phyloP scores from a whole-genome alignment of 2,797 vertebrate species.

The Philypnodon macrostomus region DNA sequence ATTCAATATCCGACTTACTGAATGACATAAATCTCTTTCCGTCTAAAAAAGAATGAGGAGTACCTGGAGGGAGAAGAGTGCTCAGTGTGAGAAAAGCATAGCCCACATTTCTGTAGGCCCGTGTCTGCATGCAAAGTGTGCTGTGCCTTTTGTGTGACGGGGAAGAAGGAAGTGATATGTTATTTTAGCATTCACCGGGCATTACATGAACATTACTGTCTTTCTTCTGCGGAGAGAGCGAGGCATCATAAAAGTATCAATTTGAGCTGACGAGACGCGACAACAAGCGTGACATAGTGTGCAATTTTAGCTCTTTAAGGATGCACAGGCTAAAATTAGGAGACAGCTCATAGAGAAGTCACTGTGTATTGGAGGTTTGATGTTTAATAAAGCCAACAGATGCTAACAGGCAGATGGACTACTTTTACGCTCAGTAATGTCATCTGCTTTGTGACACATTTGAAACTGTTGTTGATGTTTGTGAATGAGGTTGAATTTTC shows the following conservation, averaged over 20 bases:
- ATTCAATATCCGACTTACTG: constrained; percentile 87
- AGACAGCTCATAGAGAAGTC: constrained; percentile 1
- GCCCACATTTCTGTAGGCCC: constrained; percentile 41
- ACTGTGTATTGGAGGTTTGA: constrained; percentile 8
- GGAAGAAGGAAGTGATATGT: constrained; percentile 11
- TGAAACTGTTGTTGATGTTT: too few relatives aligned
- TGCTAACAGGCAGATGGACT: constrained; percentile 2
- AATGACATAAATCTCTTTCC: constrained; percentile 99
- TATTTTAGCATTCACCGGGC: constrained; percentile 8
- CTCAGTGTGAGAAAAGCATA: constrained; percentile 46
- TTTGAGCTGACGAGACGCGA: constrained; percentile 2
- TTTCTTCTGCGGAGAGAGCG: constrained; percentile 4
- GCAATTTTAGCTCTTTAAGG: constrained; percentile 5
- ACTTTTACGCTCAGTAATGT: not conserved
- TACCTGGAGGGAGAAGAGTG: constrained; percentile 90
- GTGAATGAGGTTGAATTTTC: too few relatives aligned
- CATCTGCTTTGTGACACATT: too few relatives aligned
- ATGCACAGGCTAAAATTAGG: constrained; percentile 6
- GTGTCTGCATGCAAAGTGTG: constrained; percentile 8
- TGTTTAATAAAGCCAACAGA: constrained; percentile 25
- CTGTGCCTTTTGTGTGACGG: constrained; percentile 8
- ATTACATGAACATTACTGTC: not conserved
- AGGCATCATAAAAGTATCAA: not conserved
- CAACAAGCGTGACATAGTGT: not conserved
- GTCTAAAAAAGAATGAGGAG: constrained; percentile 99